Evolutionary conservation across 2,797 vertebrate genomes (phyloP), one percentile per base, ranked within the genome.

Genomic region (Dendrocincla fuliginosa): DNA sequence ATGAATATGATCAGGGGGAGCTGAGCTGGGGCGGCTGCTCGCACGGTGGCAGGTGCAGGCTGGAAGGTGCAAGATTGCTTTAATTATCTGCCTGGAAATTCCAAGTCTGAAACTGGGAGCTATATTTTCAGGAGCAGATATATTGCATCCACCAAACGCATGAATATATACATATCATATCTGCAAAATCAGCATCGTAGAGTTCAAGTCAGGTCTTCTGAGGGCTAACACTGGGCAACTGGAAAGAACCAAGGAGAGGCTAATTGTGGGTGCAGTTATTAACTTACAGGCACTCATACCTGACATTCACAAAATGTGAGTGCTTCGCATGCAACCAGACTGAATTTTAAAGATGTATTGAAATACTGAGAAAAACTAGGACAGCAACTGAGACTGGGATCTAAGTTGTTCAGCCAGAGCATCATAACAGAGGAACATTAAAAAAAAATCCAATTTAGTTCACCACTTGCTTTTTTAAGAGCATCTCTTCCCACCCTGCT

Each of bases 1-100:
- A 85, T 32, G 57, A 74, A 79, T 84, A 88, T 16, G 64, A 67
- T 82, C 65, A 46, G 47, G 73, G 42, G 20, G 73, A 68, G 61
- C 84, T 46, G 89, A 87, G 68, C 70, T 33, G 57, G 75, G 91
- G 57, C 2, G 8, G 83, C 50, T 27, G 4, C 67, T 87, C 1
- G 1, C 5, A 4, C 5, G 0, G 84, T n/a, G 87, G 91, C 95
- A 97, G 96, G 85, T 95, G 92, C 30, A 9, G 93, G 46, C 67
- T 88, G 71, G 87, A 93, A 95, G 46, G 82, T 94, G 94, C 20
- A 23, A 92, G 93, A 96, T 93, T 95, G 70, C 80, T 96, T 95
- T 94, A 97, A 97, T 97, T 96, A 93, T 87, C 67, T 93, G 92
- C 76, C 92, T 80, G 71, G 70, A 95, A 95, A 89, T 85, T 78